Base-by-base conservation (phyloP, 2,113 vertebrate genomes). In the Caretta caretta region DNA sequence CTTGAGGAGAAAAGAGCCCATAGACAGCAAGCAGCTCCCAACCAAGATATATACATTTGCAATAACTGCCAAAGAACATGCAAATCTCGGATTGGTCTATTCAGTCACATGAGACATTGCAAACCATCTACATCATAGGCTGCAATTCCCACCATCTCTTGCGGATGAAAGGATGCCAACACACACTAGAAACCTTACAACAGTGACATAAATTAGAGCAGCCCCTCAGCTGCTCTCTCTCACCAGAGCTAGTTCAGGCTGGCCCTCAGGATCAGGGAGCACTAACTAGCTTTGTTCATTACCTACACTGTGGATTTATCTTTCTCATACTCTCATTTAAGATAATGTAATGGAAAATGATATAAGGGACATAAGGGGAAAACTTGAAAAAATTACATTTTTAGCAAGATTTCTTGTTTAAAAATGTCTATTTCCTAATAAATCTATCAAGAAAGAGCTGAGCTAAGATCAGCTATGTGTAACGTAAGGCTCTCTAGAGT, bases 231-330 rank as follows among this genome's bases (percentile, higher is more conserved):
- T 38, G 65, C n/a, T 72, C n/a, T 72, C 16, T 72, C 65, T 72
- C n/a, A n/a, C 35, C 72, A 75, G n/a, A 22, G 38, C 19, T 75
- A 42, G 22, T 42, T 42, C 49, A 7, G 31, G 9, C 11, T 0
- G 0, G 17, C n/a, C 38, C 48, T 84, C n/a, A 31, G 57, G 48
- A 8, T 0, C 2, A 25, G n/a, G 53, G 38, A 42, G 22, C 22
- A 42, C 72, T 59, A 62, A n/a, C 31, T 24, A 83, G 31, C 10
- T 0, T 19, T 3, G 24, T 42, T 56, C 53, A 50, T 38, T 54
- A 16, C 51, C 13, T 20, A 4, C 29, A 22, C 35, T 35, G 31
- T 38, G 11, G n/a, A 38, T 38, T 38, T 35, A 2, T 3, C 72
- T 50, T 38, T 53, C 38, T 75, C 69, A 72, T 72, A n/a, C n/a